Evolutionary conservation across 2,797 vertebrate species (phyloP).

Genomic region (Rhyacichthys aspro): DNA sequence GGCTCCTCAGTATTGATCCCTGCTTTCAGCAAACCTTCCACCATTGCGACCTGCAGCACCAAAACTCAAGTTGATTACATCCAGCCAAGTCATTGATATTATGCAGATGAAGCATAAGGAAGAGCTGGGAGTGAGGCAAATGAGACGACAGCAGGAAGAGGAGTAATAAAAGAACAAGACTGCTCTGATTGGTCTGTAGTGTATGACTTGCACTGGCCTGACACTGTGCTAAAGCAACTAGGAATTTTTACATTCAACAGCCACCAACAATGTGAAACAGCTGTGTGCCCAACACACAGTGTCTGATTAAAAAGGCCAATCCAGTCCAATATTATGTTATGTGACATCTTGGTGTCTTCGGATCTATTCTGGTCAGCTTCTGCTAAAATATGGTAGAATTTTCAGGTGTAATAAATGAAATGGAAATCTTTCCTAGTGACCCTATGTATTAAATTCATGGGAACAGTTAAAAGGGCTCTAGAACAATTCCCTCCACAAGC

Average conservation of each 20-base stretch:
- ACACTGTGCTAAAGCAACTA: conserved; percentile 34
- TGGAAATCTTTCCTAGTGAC: no score
- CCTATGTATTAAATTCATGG: no score
- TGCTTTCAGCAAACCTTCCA: conserved; percentile 51
- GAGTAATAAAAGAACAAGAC: conserved; percentile 63
- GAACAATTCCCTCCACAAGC: conserved; percentile 3
- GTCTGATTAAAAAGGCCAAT: neutral
- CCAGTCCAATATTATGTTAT: no score
- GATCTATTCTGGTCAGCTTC: no score
- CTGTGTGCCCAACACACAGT: neutral
- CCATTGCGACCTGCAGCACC: conserved; percentile 35
- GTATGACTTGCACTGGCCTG: conserved; percentile 20
- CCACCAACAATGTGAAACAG: conserved; percentile 34
- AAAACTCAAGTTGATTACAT: conserved; percentile 71
- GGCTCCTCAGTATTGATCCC: conserved; percentile 68
- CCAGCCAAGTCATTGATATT: conserved; percentile 69
- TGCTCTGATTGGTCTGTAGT: conserved; percentile 60
- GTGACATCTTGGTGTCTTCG: no score
- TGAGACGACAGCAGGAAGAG: conserved; percentile 51
- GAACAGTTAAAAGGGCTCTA: neutral
- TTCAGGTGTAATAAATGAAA: no score
- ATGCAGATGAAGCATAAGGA: conserved; percentile 58
- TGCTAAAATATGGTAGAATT: no score
- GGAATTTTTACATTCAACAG: conserved; percentile 32
- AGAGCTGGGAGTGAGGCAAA: conserved; percentile 33